Evolutionary conservation across 2,797 vertebrate genomes (phyloP).

Genomic region (Varecia variegata): DNA sequence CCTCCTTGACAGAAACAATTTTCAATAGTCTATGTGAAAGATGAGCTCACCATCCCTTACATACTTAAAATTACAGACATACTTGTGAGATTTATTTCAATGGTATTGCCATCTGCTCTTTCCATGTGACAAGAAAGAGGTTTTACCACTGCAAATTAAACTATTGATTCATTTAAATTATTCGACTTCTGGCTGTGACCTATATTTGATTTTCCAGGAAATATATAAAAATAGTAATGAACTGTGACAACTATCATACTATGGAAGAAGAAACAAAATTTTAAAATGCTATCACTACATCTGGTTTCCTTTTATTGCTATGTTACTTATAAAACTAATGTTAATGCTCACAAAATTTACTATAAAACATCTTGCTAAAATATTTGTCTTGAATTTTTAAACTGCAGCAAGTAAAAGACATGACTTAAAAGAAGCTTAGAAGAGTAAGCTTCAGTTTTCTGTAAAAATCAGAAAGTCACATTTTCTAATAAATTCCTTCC

Average conservation of each 20-base stretch:
- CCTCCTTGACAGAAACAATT: conserved; percentile 49
- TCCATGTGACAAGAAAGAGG: neutral
- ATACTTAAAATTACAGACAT: conserved; percentile 35
- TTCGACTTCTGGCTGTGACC: conserved; percentile 27
- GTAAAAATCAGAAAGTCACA: neutral
- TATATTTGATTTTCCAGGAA: conserved; percentile 44
- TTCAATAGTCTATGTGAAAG: conserved; percentile 46
- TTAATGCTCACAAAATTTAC: neutral
- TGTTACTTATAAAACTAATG: conserved; percentile 14
- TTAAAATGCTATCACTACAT: neutral
- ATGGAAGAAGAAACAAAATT: neutral
- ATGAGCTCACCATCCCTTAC: conserved; percentile 21
- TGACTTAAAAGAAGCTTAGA: neutral
- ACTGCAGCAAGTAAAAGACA: neutral
- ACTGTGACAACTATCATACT: neutral
- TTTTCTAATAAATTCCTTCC: conserved; percentile 39
- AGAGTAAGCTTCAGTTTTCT: neutral
- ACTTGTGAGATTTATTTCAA: conserved; percentile 54
- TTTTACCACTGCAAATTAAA: conserved; percentile 18
- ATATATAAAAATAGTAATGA: neutral
- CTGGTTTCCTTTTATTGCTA: neutral
- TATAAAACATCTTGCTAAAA: neutral
- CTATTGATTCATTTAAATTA: conserved; percentile 29
- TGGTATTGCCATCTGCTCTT: conserved; percentile 47
- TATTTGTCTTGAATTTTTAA: conserved; percentile 7